Evolutionary conservation across 2,888 invertebrate genomes (phyloP).

Genomic region (Cheilosia urbana): DNA sequence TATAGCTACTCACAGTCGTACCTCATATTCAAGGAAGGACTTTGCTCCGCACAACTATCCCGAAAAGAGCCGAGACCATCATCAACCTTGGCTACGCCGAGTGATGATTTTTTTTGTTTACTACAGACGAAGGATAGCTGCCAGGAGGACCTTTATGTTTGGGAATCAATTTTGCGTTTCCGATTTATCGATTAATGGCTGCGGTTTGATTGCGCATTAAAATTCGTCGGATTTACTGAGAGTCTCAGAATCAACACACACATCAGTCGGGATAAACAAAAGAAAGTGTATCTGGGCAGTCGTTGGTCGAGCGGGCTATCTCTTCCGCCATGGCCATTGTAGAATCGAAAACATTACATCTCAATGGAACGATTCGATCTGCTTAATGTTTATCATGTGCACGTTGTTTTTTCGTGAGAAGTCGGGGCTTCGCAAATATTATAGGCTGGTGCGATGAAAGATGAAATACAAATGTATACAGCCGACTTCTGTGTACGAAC

Average conservation of each 20-base stretch:
- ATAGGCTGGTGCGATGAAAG: background rate
- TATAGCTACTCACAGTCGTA: constrained; percentile 5
- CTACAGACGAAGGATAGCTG: background rate
- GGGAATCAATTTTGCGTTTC: background rate
- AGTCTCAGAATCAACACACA: background rate
- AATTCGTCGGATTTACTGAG: constrained; percentile 18
- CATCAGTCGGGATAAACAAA: background rate
- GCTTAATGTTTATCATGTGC: constrained; percentile 16
- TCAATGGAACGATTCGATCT: constrained; percentile 18
- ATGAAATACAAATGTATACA: constrained; percentile 1
- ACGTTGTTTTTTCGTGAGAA: constrained; percentile 4
- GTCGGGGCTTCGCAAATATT: constrained; percentile 24
- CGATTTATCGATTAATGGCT: constrained; percentile 7
- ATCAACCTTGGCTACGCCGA: constrained; percentile 6
- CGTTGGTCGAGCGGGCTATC: background rate
- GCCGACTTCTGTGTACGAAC: background rate
- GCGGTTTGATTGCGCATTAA: constrained; percentile 33
- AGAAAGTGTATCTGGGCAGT: constrained; percentile 12
- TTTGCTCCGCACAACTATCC: constrained; percentile 26
- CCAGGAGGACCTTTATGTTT: constrained; percentile 33
- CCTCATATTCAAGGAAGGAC: constrained; percentile 24
- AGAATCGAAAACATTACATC: constrained; percentile 1
- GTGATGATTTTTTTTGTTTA: constrained; percentile 32
- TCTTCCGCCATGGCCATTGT: constrained; percentile 29
- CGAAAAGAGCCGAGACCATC: background rate